Evolutionary conservation across 2,888 invertebrate species (phyloP).

Genomic region (Melieria omissa): DNA sequence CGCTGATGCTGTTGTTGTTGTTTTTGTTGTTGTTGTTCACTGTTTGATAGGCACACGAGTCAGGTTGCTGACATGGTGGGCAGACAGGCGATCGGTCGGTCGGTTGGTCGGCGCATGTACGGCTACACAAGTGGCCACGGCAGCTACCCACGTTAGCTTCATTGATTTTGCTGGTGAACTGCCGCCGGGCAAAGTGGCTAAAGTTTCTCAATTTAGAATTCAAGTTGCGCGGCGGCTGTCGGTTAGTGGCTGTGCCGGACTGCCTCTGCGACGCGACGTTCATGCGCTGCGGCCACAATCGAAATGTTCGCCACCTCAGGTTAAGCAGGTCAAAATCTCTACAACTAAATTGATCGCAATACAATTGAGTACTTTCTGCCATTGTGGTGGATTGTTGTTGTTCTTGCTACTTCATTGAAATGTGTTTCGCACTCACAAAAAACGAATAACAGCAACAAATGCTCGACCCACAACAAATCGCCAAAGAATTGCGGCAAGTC

Average conservation of each 20-base stretch:
- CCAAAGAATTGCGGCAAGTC: slow-evolving; percentile 17
- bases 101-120: too few relatives aligned
- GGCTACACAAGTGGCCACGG: background rate
- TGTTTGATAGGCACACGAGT: slow-evolving; percentile 46
- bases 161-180: slow-evolving; percentile 41
- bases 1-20: slow-evolving; percentile 36
- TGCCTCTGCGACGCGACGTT: slow-evolving; percentile 34
- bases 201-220: slow-evolving; percentile 61
- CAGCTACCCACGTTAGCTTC: slow-evolving; percentile 1
- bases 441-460: slow-evolving; percentile 52
- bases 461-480: slow-evolving; percentile 49
- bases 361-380: slow-evolving; percentile 51
- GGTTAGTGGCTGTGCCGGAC: background rate
- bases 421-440: background rate
- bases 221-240: slow-evolving; percentile 51
- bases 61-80: slow-evolving; percentile 18
- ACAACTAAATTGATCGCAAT: slow-evolving; percentile 65
- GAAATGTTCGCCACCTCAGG: slow-evolving; percentile 47
- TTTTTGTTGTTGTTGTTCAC: too few relatives aligned
- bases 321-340: slow-evolving; percentile 65
- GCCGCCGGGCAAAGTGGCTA: slow-evolving; percentile 59
- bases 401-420: background rate
- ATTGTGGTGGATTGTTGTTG: slow-evolving; percentile 3
- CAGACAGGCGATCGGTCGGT: background rate
- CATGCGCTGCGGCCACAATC: slow-evolving; percentile 37